A percentile compares a stretch with the other conserved stretches of the same genome.
Evolutionary conservation across 2,113 vertebrate genomes (phyloP).

Genomic region (Phrynosoma platyrhinos): DNA sequence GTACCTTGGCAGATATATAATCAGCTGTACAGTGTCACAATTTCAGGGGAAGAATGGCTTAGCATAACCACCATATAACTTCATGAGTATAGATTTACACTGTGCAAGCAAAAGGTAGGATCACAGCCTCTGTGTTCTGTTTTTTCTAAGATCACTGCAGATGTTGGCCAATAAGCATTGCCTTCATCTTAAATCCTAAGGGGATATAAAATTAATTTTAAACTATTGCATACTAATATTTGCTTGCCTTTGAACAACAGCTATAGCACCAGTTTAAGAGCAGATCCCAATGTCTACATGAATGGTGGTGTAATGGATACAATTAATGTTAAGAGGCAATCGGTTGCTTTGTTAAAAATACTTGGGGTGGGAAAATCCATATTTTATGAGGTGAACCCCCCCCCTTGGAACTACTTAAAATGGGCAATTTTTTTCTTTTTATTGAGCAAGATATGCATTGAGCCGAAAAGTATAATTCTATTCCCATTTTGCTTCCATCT

Average conservation of each 20-base stretch:
- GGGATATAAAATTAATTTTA: neutral
- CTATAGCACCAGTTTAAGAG: neutral
- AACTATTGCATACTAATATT: neutral
- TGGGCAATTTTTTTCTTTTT: neutral
- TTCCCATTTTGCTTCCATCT: constrained; percentile 23
- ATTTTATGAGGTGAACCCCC: neutral
- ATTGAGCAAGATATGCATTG: neutral
- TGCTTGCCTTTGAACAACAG: neutral
- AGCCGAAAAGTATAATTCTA: constrained; percentile 34
- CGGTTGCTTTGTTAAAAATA: constrained; percentile 6
- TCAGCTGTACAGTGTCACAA: no score
- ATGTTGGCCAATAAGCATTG: neutral
- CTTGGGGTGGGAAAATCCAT: neutral
- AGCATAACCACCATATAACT: no score
- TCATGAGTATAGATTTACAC: no score
- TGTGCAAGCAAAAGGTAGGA: no score
- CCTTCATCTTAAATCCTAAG: neutral
- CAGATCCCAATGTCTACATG: neutral
- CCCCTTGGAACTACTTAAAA: constrained; percentile 13
- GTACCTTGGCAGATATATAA: no score
- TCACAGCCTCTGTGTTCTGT: neutral
- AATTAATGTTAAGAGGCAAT: neutral
- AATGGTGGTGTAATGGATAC: neutral
- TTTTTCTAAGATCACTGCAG: neutral
- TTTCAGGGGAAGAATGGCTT: no score